Evolutionary conservation across 2,113 vertebrate genomes (phyloP), one percentile per base, ranked within the genome.

Genomic region (Anser brachyrhynchus): DNA sequence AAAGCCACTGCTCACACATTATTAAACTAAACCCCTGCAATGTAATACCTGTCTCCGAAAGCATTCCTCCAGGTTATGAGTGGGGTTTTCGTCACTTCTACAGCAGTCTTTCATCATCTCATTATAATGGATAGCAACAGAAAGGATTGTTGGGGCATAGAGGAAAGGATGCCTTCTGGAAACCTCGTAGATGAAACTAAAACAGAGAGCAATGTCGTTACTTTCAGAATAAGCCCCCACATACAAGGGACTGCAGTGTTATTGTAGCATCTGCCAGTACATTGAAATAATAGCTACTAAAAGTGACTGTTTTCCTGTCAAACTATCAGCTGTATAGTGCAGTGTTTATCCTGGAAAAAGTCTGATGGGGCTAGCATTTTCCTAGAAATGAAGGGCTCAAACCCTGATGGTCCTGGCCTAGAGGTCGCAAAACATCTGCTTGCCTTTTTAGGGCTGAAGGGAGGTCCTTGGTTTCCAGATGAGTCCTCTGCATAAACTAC

Each of bases 31-130:
- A 13, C 1, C 9, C 21, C 37, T 41, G 23, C 10, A 8, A 1
- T 7, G 59, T 17, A 43, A 25, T 94, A 98, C 98, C 97, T 97
- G 96, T 61, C 76, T 92, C 31, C 8, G 90, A 57, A 97, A 97
- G 90, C 98, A 98, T 49, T 97, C 97, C 7, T 59, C 39, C 7
- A 18, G 37, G 37, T 33, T 10, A 0, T 4, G 28, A 17, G 59
- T 2, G 16, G 74, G 35, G 18, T 64, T 87, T 29, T 78, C 88
- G 9, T 91, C 74, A 6, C 31, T n/a, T 61, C 93, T 52, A 13
- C 98, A 98, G 87, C 98, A 98, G 19, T 31, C 35, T 18, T 69
- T 71, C 69, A 97, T 69, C 51, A 96, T 73, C 57, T 95, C 90
- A 2, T 96, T 87, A 1, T 97, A 97, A 11, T 43, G 90, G 26